These are phyloP conservation scores for Dastarcus helophoroides DNA, from an alignment of 2,888 invertebrate genomes.

Conservation along the genomic window DNA sequence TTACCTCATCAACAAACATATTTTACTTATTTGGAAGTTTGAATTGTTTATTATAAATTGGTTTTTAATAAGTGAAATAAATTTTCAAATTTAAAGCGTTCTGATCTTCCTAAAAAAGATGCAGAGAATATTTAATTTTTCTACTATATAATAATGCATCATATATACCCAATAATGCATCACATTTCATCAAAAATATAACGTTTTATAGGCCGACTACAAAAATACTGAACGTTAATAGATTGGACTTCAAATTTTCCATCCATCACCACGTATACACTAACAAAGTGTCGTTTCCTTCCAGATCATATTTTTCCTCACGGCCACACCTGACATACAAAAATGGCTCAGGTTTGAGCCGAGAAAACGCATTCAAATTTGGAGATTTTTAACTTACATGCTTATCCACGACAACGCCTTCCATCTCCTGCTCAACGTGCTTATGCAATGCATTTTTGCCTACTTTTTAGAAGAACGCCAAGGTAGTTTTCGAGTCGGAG, in stretches of 20 bases:
- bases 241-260: not conserved
- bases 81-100: no score
- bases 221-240: no score
- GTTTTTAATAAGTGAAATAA: no score
- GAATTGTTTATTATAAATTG: no score
- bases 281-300: constrained; percentile 7
- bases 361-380: constrained; percentile 53
- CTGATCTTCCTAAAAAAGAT: no score
- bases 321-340: constrained; percentile 15
- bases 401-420: constrained; percentile 64
- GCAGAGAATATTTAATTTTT: no score
- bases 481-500: constrained; percentile 56
- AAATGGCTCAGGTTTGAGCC: constrained; percentile 47
- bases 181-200: no score
- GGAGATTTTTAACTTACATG: constrained; percentile 73
- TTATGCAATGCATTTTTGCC: constrained; percentile 50
- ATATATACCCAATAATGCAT: no score
- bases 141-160: no score
- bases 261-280: not conserved
- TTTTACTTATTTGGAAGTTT: no score
- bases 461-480: constrained; percentile 58
- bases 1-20: no score
- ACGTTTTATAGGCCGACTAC: no score
- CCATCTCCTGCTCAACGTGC: constrained; percentile 67
- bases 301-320: constrained; percentile 23